Conservation (phyloP, 2,888 invertebrate species). For the Mamestra brassicae region DNA sequence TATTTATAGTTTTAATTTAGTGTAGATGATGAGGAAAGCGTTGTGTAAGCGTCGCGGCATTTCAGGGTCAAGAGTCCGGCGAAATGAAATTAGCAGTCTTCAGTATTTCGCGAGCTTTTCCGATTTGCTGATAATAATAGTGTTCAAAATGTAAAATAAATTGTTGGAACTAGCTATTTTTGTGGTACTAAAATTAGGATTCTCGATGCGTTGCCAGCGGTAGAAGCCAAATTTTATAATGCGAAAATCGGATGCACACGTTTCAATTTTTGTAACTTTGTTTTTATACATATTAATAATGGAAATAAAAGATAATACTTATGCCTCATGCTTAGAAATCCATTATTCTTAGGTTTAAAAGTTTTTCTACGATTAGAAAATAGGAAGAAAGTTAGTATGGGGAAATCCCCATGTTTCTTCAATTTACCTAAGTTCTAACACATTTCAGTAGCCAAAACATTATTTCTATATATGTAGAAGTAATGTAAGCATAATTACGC, state of each 20-base stretch:
- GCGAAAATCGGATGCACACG: neutral
- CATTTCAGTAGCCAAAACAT: too few relatives aligned
- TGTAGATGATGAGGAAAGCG: constrained; percentile 82
- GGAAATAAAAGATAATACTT: neutral
- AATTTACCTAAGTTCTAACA: neutral
- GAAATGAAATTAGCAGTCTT: constrained; percentile 40
- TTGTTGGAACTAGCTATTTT: constrained; percentile 5
- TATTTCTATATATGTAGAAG: neutral
- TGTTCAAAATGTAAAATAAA: neutral
- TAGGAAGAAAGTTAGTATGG: neutral
- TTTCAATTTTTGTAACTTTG: neutral
- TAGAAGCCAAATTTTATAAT: constrained; percentile 2
- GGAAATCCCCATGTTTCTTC: neutral
- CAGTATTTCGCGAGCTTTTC: constrained; percentile 39
- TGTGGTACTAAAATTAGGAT: neutral
- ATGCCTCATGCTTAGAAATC: neutral
- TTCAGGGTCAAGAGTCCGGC: constrained; percentile 58
- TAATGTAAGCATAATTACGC: neutral
- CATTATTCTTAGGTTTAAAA: neutral
- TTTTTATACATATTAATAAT: neutral
- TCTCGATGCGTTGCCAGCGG: neutral
- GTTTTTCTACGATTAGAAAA: too few relatives aligned
- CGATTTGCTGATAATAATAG: constrained; percentile 9
- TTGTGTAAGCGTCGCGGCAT: constrained; percentile 65
- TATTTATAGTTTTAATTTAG: constrained; percentile 82